phyloP scores from a whole-genome alignment of 2,888 invertebrate species.

The Eumacrocentrus americanus region DNA sequence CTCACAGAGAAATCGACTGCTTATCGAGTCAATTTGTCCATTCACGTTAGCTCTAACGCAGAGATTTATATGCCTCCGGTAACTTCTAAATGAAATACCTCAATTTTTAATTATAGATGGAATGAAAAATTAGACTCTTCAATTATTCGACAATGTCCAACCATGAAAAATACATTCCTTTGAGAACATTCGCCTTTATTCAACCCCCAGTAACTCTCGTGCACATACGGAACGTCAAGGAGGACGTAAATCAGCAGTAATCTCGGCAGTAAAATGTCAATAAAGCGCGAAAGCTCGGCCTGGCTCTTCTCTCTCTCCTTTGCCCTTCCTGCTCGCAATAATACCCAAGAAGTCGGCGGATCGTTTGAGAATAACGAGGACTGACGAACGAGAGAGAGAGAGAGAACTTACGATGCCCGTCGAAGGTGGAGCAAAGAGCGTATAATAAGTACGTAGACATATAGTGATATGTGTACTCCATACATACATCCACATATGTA shows the following conservation, averaged over 20 bases:
- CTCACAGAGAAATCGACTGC: not conserved
- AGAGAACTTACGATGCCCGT: not conserved
- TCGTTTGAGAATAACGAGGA: constrained; percentile 5
- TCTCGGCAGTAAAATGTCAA: constrained; percentile 50
- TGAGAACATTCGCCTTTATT: not conserved
- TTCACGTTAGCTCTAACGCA: not conserved
- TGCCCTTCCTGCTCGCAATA: constrained; percentile 2
- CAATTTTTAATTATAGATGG: not conserved
- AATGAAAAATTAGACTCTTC: not conserved
- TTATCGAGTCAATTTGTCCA: constrained; percentile 1
- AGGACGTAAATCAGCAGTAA: constrained; percentile 48
- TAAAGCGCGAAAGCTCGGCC: constrained; percentile 38
- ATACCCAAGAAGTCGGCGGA: constrained; percentile 7
- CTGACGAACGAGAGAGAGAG: constrained; percentile 14
- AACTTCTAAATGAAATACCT: not conserved
- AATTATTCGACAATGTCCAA: not conserved
- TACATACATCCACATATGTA: not conserved
- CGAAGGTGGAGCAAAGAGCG: too few species aligned
- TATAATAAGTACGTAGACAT: too few species aligned
- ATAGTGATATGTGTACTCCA: not conserved
- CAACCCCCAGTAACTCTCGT: not conserved
- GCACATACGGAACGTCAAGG: constrained; percentile 19
- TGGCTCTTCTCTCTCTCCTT: constrained; percentile 1
- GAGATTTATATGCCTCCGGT: not conserved
- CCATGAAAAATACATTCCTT: not conserved